Evolutionary conservation across 1,140 invertebrate genomes (phyloP), one percentile per base, ranked within the genome.

Genomic region (Megathymus violae): DNA sequence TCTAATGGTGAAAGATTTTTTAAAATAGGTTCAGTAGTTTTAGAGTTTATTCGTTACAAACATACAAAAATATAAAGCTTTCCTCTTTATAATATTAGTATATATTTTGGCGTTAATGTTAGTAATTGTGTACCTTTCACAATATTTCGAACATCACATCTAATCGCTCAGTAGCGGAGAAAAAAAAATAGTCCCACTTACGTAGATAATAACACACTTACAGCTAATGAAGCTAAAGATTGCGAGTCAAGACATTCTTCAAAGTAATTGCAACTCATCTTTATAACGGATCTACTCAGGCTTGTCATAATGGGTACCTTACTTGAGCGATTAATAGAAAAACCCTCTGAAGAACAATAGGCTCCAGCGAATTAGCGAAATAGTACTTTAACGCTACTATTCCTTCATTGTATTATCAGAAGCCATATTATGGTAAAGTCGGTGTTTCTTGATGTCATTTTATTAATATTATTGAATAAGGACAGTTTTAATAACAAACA

Each of bases 291-390:
- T 73, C 60, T 47, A 60, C 64, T 59, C 27, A 62, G 54, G 47
- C 44, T 61, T 27, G n/a, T 54, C 34, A 62, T 69, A 74, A 76
- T 76, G 61, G 61, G 14, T 38, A 56, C 41, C 75, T 71, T 80
- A 80, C 78, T 80, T 78, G 76, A 71, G 16, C 76, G 69, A 66
- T 80, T 76, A 76, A 76, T 80, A 70, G 71, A 78, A 77, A 76
- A 76, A 73, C 25, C 62, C 56, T 19, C 48, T 9, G 40, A 50
- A 51, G 67, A 71, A 72, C 69, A 78, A 72, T 69, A 61, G 48
- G 2, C 25, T 36, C 14, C 34, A 56, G 44, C 38, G 27, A 16
- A 44, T 44, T 22, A 13, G 43, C 34, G n/a, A n/a, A 44, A 56
- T 10, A 19, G 43, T n/a, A 31, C 22, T 31, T 31, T n/a, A n/a